Base-by-base conservation (phyloP, 2,113 vertebrate species). In the Falcunculus frontatus region DNA sequence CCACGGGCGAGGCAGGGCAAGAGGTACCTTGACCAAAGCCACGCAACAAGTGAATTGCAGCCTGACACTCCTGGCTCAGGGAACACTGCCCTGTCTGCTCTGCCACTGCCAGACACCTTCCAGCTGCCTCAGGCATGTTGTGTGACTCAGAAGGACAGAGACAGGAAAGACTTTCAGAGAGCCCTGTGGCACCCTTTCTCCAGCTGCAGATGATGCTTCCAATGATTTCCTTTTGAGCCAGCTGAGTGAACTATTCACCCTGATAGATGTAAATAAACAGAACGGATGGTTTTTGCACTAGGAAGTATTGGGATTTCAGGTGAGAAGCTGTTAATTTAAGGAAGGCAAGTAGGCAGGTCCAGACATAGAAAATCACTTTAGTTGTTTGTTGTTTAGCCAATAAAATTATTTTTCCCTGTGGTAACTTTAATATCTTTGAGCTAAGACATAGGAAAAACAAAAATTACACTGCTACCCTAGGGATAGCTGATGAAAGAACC, bases 311-410 rank as follows among this genome's bases (percentile, higher is more conserved):
- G 62, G 21, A 60, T 73, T 65, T 62, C 25, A 86, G 16, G 20
- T 86, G 69, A 89, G 63, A 92, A 93, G 42, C 30, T 90, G 29
- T 73, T 92, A 76, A 87, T 84, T 82, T 82, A 81, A 89, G 41
- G 16, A 89, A 82, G 39, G 32, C 72, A 78, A 72, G 50, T 59
- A 82, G 64, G 17, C 19, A 70, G 33, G 10, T 77, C 52, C 44
- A 81, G 42, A 87, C 49, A 42, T 30, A 92, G 69, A 64, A 95
- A 74, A 70, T 74, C 39, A 44, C 52, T 88, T 74, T 5, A 50
- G 25, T 53, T 93, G 5, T 75, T 91, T 87, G 37, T 41, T 94
- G 53, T 83, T 76, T 87, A 76, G 52, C 35, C 30, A 75, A 53
- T 72, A 53, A 69, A 70, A 90, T 44, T n/a, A 49, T 76, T 90